A percentile compares a stretch with the other conserved stretches of the same genome.
Conservation (phyloP, 2,797 vertebrate genomes). For the Smutsia gigantea region DNA sequence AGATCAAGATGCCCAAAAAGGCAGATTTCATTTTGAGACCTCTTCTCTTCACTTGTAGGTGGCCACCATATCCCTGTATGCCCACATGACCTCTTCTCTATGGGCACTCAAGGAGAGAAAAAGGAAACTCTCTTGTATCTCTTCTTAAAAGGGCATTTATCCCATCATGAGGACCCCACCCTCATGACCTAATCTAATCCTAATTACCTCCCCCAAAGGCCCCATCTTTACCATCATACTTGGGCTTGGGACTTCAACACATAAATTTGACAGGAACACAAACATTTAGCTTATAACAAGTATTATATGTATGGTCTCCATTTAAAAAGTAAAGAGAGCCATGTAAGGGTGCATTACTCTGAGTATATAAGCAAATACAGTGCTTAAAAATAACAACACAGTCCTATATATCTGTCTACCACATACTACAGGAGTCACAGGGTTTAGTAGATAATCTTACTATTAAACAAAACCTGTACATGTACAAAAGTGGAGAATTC, state of each 20-base stretch:
- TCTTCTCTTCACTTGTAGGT: background rate
- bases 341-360: background rate
- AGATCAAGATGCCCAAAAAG: background rate
- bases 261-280: background rate
- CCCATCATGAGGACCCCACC: background rate
- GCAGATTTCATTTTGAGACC: background rate
- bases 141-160: background rate
- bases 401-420: background rate
- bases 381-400: background rate
- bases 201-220: background rate
- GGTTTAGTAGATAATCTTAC: background rate
- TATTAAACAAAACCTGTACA: background rate
- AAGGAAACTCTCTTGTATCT: background rate
- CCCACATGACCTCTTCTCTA: background rate
- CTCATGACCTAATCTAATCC: background rate
- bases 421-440: background rate
- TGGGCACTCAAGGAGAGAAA: background rate
- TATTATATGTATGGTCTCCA: background rate
- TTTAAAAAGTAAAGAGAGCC: background rate
- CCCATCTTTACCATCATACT: background rate
- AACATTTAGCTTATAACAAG: background rate
- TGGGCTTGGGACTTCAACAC: background rate
- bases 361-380: background rate
- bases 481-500: background rate
- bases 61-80: background rate